These are phyloP conservation scores for Calameuta pallipes DNA, from an alignment of 2,888 invertebrate genomes.

Conservation along the genomic window DNA sequence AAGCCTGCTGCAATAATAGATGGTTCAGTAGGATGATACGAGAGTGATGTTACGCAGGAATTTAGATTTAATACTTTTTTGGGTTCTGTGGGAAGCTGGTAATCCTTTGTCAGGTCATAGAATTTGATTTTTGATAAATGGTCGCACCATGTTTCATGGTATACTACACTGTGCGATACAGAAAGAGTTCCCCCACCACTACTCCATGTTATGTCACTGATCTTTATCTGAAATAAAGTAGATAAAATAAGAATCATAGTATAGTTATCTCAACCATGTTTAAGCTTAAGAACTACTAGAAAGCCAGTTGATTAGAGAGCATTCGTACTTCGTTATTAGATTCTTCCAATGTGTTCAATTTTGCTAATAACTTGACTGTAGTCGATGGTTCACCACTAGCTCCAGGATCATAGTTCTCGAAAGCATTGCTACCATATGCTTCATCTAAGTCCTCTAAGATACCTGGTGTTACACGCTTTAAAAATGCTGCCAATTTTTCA, in stretches of 20 bases:
- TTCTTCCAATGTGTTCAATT: constrained; percentile 42
- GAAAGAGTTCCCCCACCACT: constrained; percentile 57
- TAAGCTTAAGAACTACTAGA: neutral
- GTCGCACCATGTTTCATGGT: constrained; percentile 60
- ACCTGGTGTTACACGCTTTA: constrained; percentile 56
- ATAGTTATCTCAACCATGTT: neutral
- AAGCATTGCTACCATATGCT: constrained; percentile 51
- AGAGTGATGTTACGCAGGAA: constrained; percentile 65
- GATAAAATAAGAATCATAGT: neutral
- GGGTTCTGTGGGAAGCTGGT: constrained; percentile 43
- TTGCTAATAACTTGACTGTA: constrained; percentile 47
- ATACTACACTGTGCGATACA: constrained; percentile 46
- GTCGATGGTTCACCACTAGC: constrained; percentile 35
- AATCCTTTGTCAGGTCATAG: constrained; percentile 52
- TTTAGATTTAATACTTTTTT: constrained; percentile 53
- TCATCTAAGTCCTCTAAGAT: constrained; percentile 58
- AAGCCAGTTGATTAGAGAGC: neutral
- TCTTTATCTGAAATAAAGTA: constrained; percentile 50
- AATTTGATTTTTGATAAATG: constrained; percentile 56
- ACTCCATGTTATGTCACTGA: constrained; percentile 59
- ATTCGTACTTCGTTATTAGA: constrained; percentile 43
- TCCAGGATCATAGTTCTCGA: constrained; percentile 54
- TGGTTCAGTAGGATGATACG: constrained; percentile 68
- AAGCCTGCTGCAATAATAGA: constrained; percentile 67
- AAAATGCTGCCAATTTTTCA: constrained; percentile 53